Percentiles rank a stretch among this genome's conserved stretches.
phyloP scores from a whole-genome alignment of 2,888 invertebrate genomes.

The Calameuta filiformis region DNA sequence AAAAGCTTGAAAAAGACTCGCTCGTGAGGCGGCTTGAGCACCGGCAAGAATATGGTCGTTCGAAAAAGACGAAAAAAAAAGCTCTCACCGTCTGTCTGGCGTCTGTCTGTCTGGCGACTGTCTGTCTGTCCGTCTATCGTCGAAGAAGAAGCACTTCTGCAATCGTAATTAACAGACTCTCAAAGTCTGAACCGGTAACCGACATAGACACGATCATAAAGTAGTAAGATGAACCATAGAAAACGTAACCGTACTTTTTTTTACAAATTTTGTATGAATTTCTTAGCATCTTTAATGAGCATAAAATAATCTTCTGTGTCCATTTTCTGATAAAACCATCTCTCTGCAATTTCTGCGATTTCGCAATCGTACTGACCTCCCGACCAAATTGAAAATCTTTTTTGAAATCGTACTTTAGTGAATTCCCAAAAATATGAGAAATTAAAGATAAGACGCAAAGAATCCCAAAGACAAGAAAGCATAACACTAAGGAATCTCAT shows the following conservation, averaged over 20 bases:
- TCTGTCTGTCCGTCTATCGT: conserved; percentile 14
- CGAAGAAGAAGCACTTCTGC: conserved; percentile 6
- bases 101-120: conserved; percentile 49
- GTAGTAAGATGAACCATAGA: background rate
- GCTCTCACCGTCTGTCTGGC: conserved; percentile 37
- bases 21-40: background rate
- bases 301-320: background rate
- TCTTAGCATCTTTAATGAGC: background rate
- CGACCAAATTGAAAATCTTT: background rate
- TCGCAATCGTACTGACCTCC: background rate
- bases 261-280: background rate
- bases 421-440: background rate
- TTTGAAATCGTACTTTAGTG: background rate
- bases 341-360: background rate
- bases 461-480: background rate
- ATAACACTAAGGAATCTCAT: background rate
- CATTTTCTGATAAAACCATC: background rate
- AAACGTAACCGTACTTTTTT: background rate
- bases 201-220: conserved; percentile 7
- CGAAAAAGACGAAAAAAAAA: conserved; percentile 27
- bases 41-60: conserved; percentile 8
- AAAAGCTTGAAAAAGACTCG: conserved; percentile 1
- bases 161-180: conserved; percentile 29
- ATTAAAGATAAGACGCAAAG: background rate
- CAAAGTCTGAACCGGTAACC: conserved; percentile 22